Conservation (phyloP, 2,888 invertebrate genomes). For the Cerastis rubricosa region DNA sequence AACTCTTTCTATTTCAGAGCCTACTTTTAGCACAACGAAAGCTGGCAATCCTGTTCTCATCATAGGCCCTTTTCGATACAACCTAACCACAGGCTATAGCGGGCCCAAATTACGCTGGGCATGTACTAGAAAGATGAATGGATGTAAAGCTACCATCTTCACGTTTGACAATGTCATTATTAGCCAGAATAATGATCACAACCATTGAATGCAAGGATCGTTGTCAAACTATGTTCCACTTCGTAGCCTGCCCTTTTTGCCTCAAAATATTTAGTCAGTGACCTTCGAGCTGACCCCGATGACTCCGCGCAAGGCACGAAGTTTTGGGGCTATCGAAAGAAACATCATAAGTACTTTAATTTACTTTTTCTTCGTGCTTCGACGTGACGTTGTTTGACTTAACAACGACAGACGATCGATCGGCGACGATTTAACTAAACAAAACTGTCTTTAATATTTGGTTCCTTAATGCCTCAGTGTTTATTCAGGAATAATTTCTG, state of each 20-base stretch:
- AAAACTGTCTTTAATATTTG: no score
- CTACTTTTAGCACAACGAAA: conserved; percentile 32
- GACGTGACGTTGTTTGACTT: no score
- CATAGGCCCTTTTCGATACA: conserved; percentile 33
- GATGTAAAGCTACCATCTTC: conserved; percentile 23
- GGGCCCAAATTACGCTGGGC: conserved; percentile 27
- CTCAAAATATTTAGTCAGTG: background rate
- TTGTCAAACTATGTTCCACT: background rate
- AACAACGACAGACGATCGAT: no score
- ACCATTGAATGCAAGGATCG: background rate
- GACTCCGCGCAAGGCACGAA: no score
- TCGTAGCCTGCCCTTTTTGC: background rate
- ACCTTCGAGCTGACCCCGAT: no score
- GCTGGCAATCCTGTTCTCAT: conserved; percentile 42
- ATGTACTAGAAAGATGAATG: conserved; percentile 15
- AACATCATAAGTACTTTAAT: no score
- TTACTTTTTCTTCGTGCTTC: no score
- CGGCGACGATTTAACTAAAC: no score
- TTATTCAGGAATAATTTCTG: no score
- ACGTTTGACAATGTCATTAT: conserved; percentile 21
- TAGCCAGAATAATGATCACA: conserved; percentile 34
- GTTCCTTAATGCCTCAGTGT: no score
- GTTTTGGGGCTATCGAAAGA: no score
- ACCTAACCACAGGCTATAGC: conserved; percentile 18
- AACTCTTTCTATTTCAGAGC: conserved; percentile 34